phyloP scores from a whole-genome alignment of 1,140 invertebrate species.

The Formica selysi region DNA sequence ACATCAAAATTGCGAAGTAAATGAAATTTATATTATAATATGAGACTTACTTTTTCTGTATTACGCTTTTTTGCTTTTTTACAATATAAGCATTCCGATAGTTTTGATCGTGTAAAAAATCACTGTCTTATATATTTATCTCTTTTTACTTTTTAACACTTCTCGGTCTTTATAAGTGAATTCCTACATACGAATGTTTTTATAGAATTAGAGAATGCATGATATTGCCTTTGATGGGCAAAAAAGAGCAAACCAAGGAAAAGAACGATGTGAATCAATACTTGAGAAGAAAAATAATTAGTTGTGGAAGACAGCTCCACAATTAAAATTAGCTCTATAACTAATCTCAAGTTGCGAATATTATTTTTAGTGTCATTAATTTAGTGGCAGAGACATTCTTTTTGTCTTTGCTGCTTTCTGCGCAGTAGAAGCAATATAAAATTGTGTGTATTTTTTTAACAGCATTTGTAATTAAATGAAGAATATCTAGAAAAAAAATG shows the following conservation, averaged over 20 bases:
- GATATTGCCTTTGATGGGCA: neutral
- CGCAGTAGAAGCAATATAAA: neutral
- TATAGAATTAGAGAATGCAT: neutral
- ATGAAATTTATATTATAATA: neutral
- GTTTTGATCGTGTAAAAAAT: neutral
- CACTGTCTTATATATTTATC: neutral
- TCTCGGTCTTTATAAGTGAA: neutral
- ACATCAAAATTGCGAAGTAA: neutral
- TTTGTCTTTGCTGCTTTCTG: neutral
- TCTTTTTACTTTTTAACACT: neutral
- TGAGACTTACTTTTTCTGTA: neutral
- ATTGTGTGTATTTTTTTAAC: neutral
- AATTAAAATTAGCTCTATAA: neutral
- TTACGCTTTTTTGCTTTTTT: neutral
- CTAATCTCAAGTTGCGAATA: neutral
- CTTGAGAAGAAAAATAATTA: slow-evolving; percentile 11
- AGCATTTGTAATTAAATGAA: too few relatives aligned
- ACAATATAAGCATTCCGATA: neutral
- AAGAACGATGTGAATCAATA: neutral
- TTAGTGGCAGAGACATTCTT: too few relatives aligned
- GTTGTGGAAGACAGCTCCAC: neutral
- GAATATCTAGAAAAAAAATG: neutral
- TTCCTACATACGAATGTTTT: neutral
- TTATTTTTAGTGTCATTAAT: neutral
- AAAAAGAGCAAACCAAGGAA: neutral